Conservation (phyloP, 2,888 invertebrate genomes). For the Sminthurinus aureus region DNA sequence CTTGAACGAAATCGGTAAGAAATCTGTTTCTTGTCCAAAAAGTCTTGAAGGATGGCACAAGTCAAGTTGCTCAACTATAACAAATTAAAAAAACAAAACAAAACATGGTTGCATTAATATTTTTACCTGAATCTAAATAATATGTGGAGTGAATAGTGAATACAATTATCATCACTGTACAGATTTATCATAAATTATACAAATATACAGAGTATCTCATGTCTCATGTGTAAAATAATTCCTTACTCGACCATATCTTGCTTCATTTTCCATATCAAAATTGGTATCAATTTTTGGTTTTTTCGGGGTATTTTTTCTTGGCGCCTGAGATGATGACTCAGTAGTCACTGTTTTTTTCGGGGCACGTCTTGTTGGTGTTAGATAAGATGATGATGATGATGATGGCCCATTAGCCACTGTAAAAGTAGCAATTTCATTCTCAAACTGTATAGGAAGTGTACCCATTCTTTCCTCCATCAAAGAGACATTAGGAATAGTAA, state of each 20-base stretch:
- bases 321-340: no score
- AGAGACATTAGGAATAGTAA: neutral
- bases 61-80: conserved; percentile 15
- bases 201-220: no score
- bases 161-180: neutral
- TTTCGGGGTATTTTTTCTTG: no score
- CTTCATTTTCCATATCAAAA: conserved; percentile 6
- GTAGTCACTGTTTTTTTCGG: no score
- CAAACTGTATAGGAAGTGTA: neutral
- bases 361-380: no score
- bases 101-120: no score
- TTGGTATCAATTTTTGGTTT: neutral
- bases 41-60: neutral
- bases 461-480: conserved; percentile 10
- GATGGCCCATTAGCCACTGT: neutral
- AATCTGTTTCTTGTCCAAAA: neutral
- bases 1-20: neutral
- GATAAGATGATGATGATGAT: neutral
- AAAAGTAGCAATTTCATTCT: neutral
- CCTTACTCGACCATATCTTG: neutral
- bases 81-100: no score
- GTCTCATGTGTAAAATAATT: no score
- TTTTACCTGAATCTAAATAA: no score
- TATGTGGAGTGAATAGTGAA: no score
- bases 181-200: no score